Percentiles rank a stretch among this genome's conserved stretches.
phyloP scores from a whole-genome alignment of 2,888 invertebrate species.

The Euproctis similis region DNA sequence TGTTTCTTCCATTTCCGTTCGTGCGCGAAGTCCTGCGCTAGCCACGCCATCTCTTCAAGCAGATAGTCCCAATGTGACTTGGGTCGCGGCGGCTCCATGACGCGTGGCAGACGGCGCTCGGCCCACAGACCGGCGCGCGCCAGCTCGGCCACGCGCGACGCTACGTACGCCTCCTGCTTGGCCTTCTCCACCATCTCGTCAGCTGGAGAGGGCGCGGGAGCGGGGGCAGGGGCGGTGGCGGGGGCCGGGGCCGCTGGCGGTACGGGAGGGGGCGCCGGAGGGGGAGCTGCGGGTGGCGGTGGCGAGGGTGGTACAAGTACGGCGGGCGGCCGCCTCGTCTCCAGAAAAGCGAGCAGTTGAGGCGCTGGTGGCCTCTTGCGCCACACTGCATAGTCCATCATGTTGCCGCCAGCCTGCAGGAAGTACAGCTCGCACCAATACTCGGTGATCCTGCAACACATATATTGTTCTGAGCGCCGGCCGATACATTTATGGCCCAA shows the following conservation, averaged over 20 bases:
- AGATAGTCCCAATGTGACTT: slow-evolving; percentile 99
- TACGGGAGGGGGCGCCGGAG: slow-evolving; percentile 40
- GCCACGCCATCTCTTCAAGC: slow-evolving; percentile 98
- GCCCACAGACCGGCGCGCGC: slow-evolving; percentile 97
- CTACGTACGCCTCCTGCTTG: slow-evolving; percentile 90
- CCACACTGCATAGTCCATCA: slow-evolving; percentile 92
- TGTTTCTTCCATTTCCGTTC: slow-evolving; percentile 99
- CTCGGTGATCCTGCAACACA: slow-evolving; percentile 80
- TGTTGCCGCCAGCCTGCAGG: slow-evolving; percentile 89
- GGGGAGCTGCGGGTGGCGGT: slow-evolving; percentile 60
- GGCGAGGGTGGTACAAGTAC: slow-evolving; percentile 77
- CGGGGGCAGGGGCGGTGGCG: slow-evolving; percentile 28
- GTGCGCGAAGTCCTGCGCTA: slow-evolving; percentile 97
- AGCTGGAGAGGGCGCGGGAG: slow-evolving; percentile 37
- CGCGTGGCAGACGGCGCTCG: slow-evolving; percentile 91
- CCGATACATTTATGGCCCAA: too few species aligned
- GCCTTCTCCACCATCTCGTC: slow-evolving; percentile 65
- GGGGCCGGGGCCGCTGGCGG: slow-evolving; percentile 81
- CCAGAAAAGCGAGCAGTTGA: slow-evolving; percentile 83
- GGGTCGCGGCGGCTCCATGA: slow-evolving; percentile 90
- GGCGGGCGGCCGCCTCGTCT: slow-evolving; percentile 80
- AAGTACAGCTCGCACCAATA: slow-evolving; percentile 90
- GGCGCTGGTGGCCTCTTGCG: slow-evolving; percentile 86
- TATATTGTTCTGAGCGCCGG: too few species aligned
- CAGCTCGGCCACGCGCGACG: slow-evolving; percentile 92